Evolutionary conservation across 2,888 invertebrate species (phyloP).

Genomic region (Seira musarum): DNA sequence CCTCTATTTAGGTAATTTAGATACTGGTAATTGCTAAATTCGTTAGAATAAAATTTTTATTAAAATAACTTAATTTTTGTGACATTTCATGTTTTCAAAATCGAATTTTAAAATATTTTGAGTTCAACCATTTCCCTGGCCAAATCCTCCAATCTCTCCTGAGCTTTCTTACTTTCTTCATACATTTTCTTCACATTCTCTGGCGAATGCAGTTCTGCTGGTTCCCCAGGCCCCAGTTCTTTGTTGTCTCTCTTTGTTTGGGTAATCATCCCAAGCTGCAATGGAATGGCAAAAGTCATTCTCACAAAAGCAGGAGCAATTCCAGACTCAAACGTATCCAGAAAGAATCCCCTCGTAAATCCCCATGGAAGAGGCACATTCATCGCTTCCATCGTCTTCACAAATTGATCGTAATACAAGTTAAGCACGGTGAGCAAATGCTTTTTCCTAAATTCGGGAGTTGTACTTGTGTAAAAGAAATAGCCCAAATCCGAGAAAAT

Average conservation of each 20-base stretch:
- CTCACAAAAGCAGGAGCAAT: conserved; percentile 39
- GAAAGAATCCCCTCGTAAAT: conserved; percentile 47
- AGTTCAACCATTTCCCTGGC: conserved; percentile 46
- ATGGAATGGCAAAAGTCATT: conserved; percentile 62
- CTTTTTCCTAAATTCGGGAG: conserved; percentile 48
- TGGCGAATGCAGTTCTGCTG: conserved; percentile 11
- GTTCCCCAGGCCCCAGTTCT: conserved; percentile 17
- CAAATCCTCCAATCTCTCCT: conserved; percentile 40
- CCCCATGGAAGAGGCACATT: conserved; percentile 42
- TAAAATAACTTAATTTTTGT: too few species aligned
- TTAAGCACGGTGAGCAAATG: conserved; percentile 32
- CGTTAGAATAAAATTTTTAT: too few species aligned
- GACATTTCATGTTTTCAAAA: background rate
- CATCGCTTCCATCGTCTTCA: conserved; percentile 26
- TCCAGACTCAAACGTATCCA: conserved; percentile 49
- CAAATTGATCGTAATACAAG: conserved; percentile 50
- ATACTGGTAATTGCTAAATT: too few species aligned
- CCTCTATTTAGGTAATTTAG: too few species aligned
- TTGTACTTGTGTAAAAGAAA: conserved; percentile 58
- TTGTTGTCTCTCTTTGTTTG: conserved; percentile 22
- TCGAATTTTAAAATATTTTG: conserved; percentile 24
- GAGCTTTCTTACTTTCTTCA: conserved; percentile 43
- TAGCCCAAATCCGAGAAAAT: conserved; percentile 51
- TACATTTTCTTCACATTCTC: conserved; percentile 33
- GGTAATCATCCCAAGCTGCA: conserved; percentile 55